Conservation (phyloP, 2,113 vertebrate species). For the Erythrolamprus reginae region DNA sequence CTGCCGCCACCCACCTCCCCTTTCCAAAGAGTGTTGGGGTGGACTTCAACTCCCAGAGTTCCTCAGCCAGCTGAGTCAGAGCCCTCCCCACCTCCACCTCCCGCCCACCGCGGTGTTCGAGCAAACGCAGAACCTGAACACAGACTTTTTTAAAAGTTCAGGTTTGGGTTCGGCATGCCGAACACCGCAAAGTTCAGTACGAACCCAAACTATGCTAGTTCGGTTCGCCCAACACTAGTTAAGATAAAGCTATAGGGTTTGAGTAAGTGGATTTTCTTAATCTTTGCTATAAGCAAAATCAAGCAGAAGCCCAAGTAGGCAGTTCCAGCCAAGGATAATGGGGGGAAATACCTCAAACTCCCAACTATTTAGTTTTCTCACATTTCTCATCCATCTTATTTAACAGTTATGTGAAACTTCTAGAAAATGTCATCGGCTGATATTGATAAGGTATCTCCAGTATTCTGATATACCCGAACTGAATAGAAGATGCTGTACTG, state of each 20-base stretch:
- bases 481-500: not conserved
- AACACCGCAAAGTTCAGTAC: too few species aligned
- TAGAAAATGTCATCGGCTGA: not conserved
- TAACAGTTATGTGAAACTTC: not conserved
- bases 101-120: too few species aligned
- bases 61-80: too few species aligned
- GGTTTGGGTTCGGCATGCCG: too few species aligned
- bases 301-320: not conserved
- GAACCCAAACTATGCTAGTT: too few species aligned
- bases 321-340: not conserved
- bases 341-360: not conserved
- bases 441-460: not conserved
- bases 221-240: too few species aligned
- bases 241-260: not conserved
- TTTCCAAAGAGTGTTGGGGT: too few species aligned
- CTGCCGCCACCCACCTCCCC: too few species aligned
- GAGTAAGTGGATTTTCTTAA: not conserved
- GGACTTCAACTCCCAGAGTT: too few species aligned
- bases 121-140: too few species aligned
- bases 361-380: not conserved
- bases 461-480: not conserved
- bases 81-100: too few species aligned
- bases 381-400: not conserved
- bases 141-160: too few species aligned
- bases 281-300: not conserved